Evolutionary conservation across 1,140 invertebrate genomes (phyloP).

Genomic region (Colletes latitarsis): DNA sequence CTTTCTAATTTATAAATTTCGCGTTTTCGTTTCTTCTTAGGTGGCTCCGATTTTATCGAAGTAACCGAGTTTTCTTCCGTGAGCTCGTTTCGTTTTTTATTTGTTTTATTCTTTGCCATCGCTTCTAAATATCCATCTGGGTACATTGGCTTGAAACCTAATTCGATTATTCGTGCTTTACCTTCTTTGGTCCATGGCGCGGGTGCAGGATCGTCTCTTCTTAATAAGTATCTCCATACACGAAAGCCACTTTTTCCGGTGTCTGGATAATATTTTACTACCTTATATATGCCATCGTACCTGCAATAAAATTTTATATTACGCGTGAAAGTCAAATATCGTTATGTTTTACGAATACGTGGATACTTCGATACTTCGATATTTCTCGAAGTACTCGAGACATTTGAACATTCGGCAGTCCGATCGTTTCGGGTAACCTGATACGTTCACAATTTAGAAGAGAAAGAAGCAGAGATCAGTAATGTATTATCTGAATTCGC

Average conservation of each 20-base stretch:
- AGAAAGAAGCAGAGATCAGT: too few species aligned
- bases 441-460: too few species aligned
- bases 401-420: too few species aligned
- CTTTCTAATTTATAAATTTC: conserved; percentile 78
- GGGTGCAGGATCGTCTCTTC: conserved; percentile 89
- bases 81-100: conserved; percentile 58
- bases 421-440: too few species aligned
- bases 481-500: too few species aligned
- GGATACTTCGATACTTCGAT: too few species aligned
- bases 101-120: conserved; percentile 78
- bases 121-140: conserved; percentile 89
- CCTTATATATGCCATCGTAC: conserved; percentile 90
- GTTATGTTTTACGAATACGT: too few species aligned
- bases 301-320: conserved; percentile 69
- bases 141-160: conserved; percentile 80
- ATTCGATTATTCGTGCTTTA: conserved; percentile 79
- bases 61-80: conserved; percentile 57
- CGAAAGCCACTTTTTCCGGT: conserved; percentile 90
- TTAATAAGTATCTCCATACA: conserved; percentile 91
- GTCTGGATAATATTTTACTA: conserved; percentile 92
- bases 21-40: conserved; percentile 76
- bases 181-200: conserved; percentile 92
- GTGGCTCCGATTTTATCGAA: conserved; percentile 42
- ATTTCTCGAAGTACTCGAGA: too few species aligned
- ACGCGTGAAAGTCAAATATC: too few species aligned